Evolutionary conservation across 2,888 invertebrate species (phyloP), one percentile per base, ranked within the genome.

Genomic region (Lepas anatifera): DNA sequence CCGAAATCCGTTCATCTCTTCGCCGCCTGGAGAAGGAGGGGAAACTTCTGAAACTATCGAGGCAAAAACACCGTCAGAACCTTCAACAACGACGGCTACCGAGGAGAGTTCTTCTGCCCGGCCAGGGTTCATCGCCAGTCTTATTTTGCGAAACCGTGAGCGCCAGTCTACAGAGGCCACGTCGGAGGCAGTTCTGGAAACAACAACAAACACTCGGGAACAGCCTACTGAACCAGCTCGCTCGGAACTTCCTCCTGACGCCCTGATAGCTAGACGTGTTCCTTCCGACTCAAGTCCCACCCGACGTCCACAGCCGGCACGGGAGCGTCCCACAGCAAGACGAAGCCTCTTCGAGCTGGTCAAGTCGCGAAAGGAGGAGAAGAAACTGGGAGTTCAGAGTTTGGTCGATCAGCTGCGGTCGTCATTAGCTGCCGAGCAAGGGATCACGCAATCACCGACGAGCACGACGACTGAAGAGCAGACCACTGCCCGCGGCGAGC

Each of bases 331-430:
- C 25, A 6, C 37, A 18, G 4, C 64, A 11, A 25, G 37, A 0
- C 37, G n/a, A n/a, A 64, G 64, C 4, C 64, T 64, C 10, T 64
- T n/a, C 39, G 39, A 64, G n/a, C 64, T 64, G 37, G 64, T 64
- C 25, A 37, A 39, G 11, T n/a, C n/a, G 11, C 64, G 64, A 10
- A 39, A 58, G 16, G 32, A 64, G 25, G 22, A 25, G 7, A 39
- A 37, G 25, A 64, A 64, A 25, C 11, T 25, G 25, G 37, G 25
- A 18, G 64, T 37, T 37, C 64, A 37, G 39, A 64, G 64, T 16
- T 39, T 64, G 8, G 64, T 35, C 16, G 64, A 64, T 3, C 64
- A 64, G 64, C 64, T 64, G 64, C 18, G 25, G 3, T 64, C 25
- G 13, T 64, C 64, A 1, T 8, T 64, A 2, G 25, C n/a, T 4